These are phyloP conservation scores for Sphenopsis melanotis DNA, from an alignment of 2,797 vertebrate genomes.

Conservation along the genomic window DNA sequence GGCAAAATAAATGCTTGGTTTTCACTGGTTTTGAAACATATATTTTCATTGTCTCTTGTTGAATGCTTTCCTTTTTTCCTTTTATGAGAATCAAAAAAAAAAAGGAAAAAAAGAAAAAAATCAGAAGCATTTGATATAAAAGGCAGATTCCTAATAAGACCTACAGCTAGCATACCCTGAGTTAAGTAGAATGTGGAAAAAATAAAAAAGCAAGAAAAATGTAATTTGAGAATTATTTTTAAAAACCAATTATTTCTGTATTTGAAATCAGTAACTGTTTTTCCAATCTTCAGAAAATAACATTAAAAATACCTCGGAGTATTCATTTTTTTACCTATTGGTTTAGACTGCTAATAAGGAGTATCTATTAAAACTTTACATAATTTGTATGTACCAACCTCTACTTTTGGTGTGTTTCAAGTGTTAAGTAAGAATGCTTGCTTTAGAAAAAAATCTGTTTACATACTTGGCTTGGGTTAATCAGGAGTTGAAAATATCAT, in stretches of 20 bases:
- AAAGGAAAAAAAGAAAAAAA: rapidly evolving
- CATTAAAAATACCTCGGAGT: background rate
- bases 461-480: background rate
- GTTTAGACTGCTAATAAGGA: background rate
- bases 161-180: background rate
- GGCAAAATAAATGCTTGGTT: background rate
- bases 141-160: background rate
- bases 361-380: background rate
- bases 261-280: background rate
- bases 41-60: background rate
- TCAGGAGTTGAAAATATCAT: background rate
- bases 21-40: background rate
- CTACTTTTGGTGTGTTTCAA: background rate
- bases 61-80: background rate
- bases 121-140: background rate
- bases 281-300: background rate
- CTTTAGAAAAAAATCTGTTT: background rate
- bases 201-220: background rate
- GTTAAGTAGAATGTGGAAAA: background rate
- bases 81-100: background rate
- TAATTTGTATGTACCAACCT: background rate
- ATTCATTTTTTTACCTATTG: background rate
- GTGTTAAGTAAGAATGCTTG: background rate
- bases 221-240: background rate
- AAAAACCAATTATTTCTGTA: background rate